Percentiles rank a stretch among this genome's conserved stretches.
These are phyloP conservation scores for Momotus momota DNA, from an alignment of 2,797 vertebrate species.

Conservation along the genomic window DNA sequence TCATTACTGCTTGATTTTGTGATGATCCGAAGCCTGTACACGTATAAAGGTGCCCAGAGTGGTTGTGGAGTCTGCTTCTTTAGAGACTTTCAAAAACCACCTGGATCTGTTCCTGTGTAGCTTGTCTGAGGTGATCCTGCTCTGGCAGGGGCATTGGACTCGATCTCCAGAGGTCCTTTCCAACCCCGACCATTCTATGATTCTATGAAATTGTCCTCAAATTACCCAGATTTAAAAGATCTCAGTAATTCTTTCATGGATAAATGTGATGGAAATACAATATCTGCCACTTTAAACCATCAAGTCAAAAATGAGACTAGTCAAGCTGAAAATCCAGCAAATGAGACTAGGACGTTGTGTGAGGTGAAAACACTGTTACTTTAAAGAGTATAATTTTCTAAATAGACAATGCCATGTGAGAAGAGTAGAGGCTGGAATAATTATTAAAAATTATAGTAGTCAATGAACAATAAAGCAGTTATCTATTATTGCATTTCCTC, in stretches of 20 bases:
- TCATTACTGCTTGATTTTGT: neutral
- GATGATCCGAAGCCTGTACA: rapidly evolving
- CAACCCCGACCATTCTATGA: too few species aligned
- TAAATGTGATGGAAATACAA: neutral
- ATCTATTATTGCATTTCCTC: neutral
- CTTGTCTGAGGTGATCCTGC: too few species aligned
- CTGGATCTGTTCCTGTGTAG: too few species aligned
- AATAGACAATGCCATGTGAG: neutral
- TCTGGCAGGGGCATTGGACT: too few species aligned
- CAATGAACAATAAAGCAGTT: neutral
- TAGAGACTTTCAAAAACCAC: too few species aligned
- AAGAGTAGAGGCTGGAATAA: neutral
- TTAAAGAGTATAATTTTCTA: slow-evolving; percentile 10
- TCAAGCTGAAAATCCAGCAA: neutral
- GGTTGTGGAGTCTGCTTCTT: too few species aligned
- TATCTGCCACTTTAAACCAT: neutral
- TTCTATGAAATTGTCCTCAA: neutral
- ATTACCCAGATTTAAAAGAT: neutral
- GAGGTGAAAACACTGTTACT: neutral
- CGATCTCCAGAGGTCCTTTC: too few species aligned
- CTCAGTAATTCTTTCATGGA: neutral
- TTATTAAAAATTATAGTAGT: neutral
- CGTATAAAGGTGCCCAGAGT: neutral
- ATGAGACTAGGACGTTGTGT: neutral
- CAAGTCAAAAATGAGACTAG: slow-evolving; percentile 15